phyloP scores from a whole-genome alignment of 1,140 invertebrate genomes.

The Magallana ariakensis region DNA sequence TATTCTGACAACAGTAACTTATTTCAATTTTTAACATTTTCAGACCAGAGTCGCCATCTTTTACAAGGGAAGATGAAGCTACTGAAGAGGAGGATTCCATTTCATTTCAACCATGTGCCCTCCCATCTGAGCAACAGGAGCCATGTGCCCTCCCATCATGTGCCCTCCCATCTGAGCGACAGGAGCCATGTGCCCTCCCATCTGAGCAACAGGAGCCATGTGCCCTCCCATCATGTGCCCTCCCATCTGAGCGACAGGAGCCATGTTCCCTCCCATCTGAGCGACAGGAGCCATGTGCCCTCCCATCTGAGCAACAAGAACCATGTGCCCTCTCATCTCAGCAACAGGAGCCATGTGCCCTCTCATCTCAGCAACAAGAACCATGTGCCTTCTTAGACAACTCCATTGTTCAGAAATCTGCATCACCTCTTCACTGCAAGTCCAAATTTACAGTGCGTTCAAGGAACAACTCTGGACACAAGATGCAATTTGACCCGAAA shows the following conservation, averaged over 20 bases:
- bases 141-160: background rate
- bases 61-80: background rate
- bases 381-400: no score
- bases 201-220: background rate
- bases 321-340: background rate
- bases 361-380: background rate
- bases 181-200: background rate
- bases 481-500: background rate
- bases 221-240: background rate
- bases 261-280: no score
- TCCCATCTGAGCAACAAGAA: no score
- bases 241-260: no score
- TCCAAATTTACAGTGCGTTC: background rate
- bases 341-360: background rate
- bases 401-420: no score
- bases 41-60: background rate
- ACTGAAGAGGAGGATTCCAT: background rate
- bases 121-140: background rate
- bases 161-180: background rate
- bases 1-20: no score
- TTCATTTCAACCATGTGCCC: background rate
- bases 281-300: no score
- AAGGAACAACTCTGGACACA: background rate
- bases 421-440: no score
- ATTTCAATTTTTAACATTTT: background rate